Conservation (phyloP, 2,113 vertebrate species). For the Seriola quinqueradiata region DNA sequence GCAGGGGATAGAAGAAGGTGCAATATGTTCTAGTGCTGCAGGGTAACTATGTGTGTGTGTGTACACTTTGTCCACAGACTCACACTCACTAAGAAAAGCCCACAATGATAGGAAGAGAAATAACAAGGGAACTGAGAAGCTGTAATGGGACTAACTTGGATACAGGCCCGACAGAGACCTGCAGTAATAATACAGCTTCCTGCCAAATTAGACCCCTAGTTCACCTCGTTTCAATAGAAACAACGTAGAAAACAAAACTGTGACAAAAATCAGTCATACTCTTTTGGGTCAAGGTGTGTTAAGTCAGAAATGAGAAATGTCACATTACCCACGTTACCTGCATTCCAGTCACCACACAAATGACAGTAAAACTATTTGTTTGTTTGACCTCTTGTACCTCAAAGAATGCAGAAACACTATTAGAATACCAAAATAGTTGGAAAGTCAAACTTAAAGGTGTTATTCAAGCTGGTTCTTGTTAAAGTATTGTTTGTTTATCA, state of each 20-base stretch:
- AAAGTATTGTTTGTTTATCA: too few relatives aligned
- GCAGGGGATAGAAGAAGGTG: slow-evolving; percentile 33
- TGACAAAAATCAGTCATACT: too few relatives aligned
- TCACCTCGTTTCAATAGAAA: background rate
- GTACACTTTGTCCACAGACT: background rate
- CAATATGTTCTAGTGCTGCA: slow-evolving; percentile 47
- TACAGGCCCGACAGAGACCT: background rate
- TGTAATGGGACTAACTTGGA: background rate
- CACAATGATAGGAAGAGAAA: background rate
- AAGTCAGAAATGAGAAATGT: background rate
- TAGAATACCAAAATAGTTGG: too few relatives aligned
- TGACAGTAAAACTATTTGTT: too few relatives aligned
- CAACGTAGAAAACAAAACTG: too few relatives aligned
- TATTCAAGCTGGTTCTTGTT: too few relatives aligned
- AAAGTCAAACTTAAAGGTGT: too few relatives aligned
- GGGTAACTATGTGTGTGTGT: slow-evolving; percentile 1
- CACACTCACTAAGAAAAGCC: background rate
- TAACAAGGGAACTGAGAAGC: background rate
- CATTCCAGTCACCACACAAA: background rate
- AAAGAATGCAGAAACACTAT: too few relatives aligned
- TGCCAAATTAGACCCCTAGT: background rate
- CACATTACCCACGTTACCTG: background rate
- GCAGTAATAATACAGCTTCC: background rate
- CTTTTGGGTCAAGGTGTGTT: slow-evolving; percentile 3
- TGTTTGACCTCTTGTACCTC: too few relatives aligned